These are phyloP conservation scores for Spheniscus humboldti DNA, from an alignment of 2,797 vertebrate genomes.

Conservation along the genomic window DNA sequence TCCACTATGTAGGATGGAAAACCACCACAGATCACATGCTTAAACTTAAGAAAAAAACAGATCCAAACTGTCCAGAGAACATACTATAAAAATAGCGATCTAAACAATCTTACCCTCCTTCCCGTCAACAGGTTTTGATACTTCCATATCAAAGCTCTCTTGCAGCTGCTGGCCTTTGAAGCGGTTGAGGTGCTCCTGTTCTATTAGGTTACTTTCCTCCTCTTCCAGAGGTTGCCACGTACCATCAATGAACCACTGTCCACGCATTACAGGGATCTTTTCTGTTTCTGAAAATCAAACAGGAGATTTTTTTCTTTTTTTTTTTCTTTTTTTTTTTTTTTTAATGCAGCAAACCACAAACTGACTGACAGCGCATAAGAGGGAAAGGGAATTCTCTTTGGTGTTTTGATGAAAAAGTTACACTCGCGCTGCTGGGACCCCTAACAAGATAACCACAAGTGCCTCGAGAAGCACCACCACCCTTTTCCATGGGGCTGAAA, in stretches of 20 bases:
- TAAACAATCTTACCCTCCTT: conserved; percentile 89
- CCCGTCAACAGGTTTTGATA: conserved; percentile 88
- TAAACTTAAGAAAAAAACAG: not conserved
- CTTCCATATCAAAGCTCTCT: conserved; percentile 89
- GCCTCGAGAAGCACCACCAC: not conserved
- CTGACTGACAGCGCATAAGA: not conserved
- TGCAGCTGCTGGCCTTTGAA: conserved; percentile 92
- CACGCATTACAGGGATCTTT: conserved; percentile 95
- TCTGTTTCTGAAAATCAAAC: conserved; percentile 83
- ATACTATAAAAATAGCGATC: not conserved
- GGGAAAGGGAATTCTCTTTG: not conserved
- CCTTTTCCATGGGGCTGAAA: not conserved
- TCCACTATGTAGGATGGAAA: not conserved
- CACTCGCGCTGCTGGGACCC: not conserved
- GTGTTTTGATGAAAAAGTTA: not conserved
- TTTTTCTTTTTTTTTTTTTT: not conserved
- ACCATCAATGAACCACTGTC: conserved; percentile 96
- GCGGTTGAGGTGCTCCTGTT: conserved; percentile 88
- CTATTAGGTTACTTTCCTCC: conserved; percentile 94
- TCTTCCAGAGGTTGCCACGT: conserved; percentile 96
- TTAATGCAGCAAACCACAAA: not conserved
- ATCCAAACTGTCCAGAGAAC: not conserved
- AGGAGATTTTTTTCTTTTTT: not conserved
- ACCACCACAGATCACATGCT: not conserved
- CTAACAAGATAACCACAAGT: not conserved